A percentile compares a stretch with the other conserved stretches of the same genome.
phyloP scores from a whole-genome alignment of 2,797 vertebrate species.

The Enteromius mattozi region DNA sequence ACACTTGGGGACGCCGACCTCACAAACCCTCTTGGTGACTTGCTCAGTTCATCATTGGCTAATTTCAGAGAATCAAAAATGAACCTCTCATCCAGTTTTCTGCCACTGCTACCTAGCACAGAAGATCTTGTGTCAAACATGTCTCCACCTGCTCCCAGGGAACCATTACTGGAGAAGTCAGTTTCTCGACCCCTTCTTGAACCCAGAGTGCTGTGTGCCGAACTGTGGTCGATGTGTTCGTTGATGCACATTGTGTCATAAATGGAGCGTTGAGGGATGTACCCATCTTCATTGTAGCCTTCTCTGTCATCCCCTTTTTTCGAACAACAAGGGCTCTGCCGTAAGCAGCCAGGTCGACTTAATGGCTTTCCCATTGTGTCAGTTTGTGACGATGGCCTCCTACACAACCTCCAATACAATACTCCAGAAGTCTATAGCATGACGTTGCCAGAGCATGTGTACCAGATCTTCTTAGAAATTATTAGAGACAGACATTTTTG shows the following conservation, averaged over 20 bases:
- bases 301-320: constrained; percentile 88
- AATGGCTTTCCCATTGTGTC: constrained; percentile 94
- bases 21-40: constrained; percentile 77
- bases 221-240: constrained; percentile 94
- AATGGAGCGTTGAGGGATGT: constrained; percentile 93
- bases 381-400: constrained; percentile 9
- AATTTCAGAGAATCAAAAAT: constrained; percentile 95
- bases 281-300: constrained; percentile 94
- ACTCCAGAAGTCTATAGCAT: constrained; percentile 21
- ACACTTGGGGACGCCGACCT: constrained; percentile 79
- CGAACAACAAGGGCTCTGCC: constrained; percentile 93
- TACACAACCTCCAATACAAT: constrained; percentile 15
- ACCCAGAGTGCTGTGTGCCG: constrained; percentile 84
- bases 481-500: not conserved
- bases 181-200: constrained; percentile 85
- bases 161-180: constrained; percentile 90
- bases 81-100: constrained; percentile 91
- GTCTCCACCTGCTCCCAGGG: constrained; percentile 82
- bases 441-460: constrained; percentile 63
- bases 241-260: constrained; percentile 97
- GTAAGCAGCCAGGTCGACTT: constrained; percentile 95
- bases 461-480: not conserved
- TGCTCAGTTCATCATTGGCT: constrained; percentile 82
- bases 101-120: constrained; percentile 77
- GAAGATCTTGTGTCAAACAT: constrained; percentile 87